Percentiles rank a stretch among this genome's conserved stretches.
Conservation (phyloP, 2,888 invertebrate species). For the Panopea generosa region DNA sequence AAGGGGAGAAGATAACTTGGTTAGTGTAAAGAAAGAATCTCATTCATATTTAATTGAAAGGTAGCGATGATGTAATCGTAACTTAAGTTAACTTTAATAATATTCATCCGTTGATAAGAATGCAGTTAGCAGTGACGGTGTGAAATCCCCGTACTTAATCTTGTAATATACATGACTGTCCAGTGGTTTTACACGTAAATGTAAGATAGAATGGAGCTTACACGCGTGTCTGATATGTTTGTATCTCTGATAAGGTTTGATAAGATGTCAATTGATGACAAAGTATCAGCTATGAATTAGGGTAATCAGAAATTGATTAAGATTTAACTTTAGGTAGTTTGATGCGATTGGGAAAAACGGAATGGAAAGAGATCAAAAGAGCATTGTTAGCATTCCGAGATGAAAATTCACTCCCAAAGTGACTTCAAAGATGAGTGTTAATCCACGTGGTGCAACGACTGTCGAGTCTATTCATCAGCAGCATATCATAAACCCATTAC, state of each 20-base stretch:
- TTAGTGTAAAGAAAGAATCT: not conserved
- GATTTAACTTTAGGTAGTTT: slow-evolving; percentile 31
- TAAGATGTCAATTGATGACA: slow-evolving; percentile 48
- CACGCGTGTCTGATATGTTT: not conserved
- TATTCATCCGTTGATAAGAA: slow-evolving; percentile 22
- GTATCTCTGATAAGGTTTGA: slow-evolving; percentile 16
- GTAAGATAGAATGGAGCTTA: not conserved
- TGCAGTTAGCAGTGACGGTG: slow-evolving; percentile 14
- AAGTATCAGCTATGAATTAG: slow-evolving; percentile 36
- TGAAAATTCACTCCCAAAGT: slow-evolving; percentile 55
- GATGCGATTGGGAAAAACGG: not conserved
- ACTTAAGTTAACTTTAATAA: not conserved
- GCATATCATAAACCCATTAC: slow-evolving; percentile 51
- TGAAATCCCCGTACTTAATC: slow-evolving; percentile 2
- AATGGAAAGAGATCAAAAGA: slow-evolving; percentile 48
- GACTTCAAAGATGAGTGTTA: slow-evolving; percentile 56
- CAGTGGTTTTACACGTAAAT: too few relatives aligned
- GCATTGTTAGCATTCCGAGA: slow-evolving; percentile 26
- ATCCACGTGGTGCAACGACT: slow-evolving; percentile 40
- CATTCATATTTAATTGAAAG: not conserved
- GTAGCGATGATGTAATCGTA: not conserved
- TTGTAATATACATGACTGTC: too few relatives aligned
- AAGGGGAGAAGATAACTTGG: not conserved
- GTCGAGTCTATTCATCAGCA: slow-evolving; percentile 42
- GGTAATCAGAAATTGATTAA: slow-evolving; percentile 58